Evolutionary conservation across 2,797 vertebrate genomes (phyloP).

Genomic region (Helostoma temminkii): DNA sequence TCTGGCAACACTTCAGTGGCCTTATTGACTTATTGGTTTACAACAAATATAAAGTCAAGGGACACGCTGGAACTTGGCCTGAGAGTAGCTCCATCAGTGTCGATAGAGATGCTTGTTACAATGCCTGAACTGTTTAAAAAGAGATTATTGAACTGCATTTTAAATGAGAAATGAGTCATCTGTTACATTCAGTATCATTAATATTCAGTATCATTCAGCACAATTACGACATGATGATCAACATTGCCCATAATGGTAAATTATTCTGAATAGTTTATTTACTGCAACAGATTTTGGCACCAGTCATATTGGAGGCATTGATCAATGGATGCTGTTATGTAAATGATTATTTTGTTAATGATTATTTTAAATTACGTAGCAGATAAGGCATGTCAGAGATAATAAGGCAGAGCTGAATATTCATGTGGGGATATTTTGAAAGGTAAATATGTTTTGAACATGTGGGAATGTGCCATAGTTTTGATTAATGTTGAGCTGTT

Average conservation of each 20-base stretch:
- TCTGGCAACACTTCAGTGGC: background rate
- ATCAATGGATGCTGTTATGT: constrained; percentile 1
- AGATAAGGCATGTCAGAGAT: constrained; percentile 18
- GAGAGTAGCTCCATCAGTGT: constrained; percentile 5
- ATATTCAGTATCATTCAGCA: too few species aligned
- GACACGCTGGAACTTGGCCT: background rate
- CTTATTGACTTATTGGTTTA: background rate
- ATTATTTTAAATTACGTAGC: constrained; percentile 13
- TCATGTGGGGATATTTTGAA: background rate
- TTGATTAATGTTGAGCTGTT: constrained; percentile 5
- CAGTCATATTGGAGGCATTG: constrained; percentile 28
- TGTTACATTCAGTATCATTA: constrained; percentile 11
- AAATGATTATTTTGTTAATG: constrained; percentile 20
- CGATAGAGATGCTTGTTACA: background rate
- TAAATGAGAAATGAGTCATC: constrained; percentile 14
- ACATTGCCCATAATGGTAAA: background rate
- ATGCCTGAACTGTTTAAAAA: constrained; percentile 15
- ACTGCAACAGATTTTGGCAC: constrained; percentile 6
- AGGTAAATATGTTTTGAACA: background rate
- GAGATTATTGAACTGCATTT: constrained; percentile 40
- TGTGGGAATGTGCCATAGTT: background rate
- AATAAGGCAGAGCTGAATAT: constrained; percentile 7
- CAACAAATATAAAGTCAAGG: constrained; percentile 10
- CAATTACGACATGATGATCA: constrained; percentile 1
- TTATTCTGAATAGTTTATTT: constrained; percentile 28